Conservation (phyloP, 2,888 invertebrate species). For the Nebria salina region DNA sequence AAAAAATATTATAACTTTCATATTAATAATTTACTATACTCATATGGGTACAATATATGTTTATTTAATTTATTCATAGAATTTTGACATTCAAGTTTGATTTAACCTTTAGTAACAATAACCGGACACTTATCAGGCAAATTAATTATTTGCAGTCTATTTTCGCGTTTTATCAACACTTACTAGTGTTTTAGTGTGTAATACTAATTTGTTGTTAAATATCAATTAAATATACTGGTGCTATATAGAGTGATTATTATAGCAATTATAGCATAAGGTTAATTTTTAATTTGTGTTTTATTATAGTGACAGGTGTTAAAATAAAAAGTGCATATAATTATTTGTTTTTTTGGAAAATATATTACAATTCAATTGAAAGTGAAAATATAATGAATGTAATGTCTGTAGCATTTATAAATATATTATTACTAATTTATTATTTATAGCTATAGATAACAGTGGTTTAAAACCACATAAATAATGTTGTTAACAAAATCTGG, state of each 20-base stretch:
- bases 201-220: background rate
- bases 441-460: background rate
- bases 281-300: background rate
- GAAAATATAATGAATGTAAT: background rate
- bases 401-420: too few species aligned
- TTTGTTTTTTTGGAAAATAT: background rate
- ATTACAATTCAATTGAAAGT: background rate
- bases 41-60: background rate
- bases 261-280: background rate
- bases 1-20: constrained; percentile 6
- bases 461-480: background rate
- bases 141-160: background rate
- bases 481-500: background rate
- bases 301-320: background rate
- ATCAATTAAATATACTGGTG: background rate
- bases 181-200: background rate
- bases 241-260: background rate
- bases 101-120: background rate
- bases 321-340: background rate
- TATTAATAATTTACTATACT: constrained; percentile 8
- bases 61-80: constrained; percentile 2
- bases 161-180: background rate
- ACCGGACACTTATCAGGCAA: background rate
- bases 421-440: too few species aligned
- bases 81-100: background rate